These are phyloP conservation scores for Pseudomyrmex pallidus DNA, from an alignment of 1,140 invertebrate genomes.

Conservation along the genomic window DNA sequence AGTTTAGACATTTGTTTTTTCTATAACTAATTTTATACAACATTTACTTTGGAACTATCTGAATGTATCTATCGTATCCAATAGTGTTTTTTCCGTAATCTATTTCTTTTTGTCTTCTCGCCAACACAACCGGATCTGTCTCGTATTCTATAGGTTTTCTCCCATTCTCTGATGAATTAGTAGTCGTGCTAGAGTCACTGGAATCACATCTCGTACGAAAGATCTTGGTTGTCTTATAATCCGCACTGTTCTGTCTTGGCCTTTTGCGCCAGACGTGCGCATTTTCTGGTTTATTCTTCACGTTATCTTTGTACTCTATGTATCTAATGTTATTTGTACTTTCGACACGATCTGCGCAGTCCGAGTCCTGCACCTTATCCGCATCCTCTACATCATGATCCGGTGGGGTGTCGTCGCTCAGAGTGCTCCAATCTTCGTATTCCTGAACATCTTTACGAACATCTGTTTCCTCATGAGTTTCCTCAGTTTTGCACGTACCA, in stretches of 20 bases:
- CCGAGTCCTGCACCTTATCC: no score
- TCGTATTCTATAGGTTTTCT: conserved; percentile 86
- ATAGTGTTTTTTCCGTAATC: conserved; percentile 97
- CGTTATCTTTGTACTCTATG: conserved; percentile 55
- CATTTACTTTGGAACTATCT: conserved; percentile 90
- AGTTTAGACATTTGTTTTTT: no score
- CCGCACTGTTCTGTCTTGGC: conserved; percentile 62
- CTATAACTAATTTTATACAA: not conserved
- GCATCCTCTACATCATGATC: no score
- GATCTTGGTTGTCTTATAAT: conserved; percentile 60
- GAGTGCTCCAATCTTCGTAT: conserved; percentile 4
- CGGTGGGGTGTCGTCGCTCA: conserved; percentile 24
- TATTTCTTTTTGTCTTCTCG: conserved; percentile 95
- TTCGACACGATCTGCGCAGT: not conserved
- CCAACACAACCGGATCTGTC: conserved; percentile 89
- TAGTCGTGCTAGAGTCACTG: conserved; percentile 81
- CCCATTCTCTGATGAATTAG: conserved; percentile 73
- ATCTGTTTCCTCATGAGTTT: conserved; percentile 10
- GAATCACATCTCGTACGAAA: conserved; percentile 74
- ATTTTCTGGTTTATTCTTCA: conserved; percentile 48
- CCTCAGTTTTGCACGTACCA: conserved; percentile 8
- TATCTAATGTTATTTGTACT: conserved; percentile 1
- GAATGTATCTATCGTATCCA: conserved; percentile 93
- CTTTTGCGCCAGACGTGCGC: conserved; percentile 64
- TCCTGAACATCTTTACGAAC: conserved; percentile 17